Percentiles rank a stretch among this genome's conserved stretches.
These are phyloP conservation scores for Andrena minutula DNA, from an alignment of 2,888 invertebrate genomes.

Conservation along the genomic window DNA sequence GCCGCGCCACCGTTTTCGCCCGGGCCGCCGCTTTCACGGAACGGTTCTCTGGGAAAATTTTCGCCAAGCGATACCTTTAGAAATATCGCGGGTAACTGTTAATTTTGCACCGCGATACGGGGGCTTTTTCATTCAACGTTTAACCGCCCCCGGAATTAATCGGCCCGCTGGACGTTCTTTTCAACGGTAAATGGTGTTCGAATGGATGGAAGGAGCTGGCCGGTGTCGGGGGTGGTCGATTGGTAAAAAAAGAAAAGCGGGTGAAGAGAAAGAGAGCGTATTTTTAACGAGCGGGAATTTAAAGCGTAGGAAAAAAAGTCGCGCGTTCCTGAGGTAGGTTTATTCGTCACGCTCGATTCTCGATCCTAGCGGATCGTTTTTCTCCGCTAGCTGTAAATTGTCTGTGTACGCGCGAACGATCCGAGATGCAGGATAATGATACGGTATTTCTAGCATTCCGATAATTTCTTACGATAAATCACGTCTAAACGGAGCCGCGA, in stretches of 20 bases:
- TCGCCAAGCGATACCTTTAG: slow-evolving; percentile 53
- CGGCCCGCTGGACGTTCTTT: slow-evolving; percentile 52
- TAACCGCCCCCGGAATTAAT: slow-evolving; percentile 66
- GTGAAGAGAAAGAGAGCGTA: background rate
- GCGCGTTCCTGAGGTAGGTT: slow-evolving; percentile 31
- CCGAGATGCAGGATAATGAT: slow-evolving; percentile 81
- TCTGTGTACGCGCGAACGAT: slow-evolving; percentile 54
- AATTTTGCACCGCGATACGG: slow-evolving; percentile 37
- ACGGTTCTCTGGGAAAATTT: slow-evolving; percentile 53
- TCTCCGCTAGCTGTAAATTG: slow-evolving; percentile 66
- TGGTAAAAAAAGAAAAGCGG: background rate
- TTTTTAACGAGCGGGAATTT: slow-evolving; percentile 23
- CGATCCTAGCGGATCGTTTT: slow-evolving; percentile 46
- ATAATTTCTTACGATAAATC: slow-evolving; percentile 84
- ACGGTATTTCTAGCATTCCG: slow-evolving; percentile 84
- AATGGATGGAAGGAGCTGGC: slow-evolving; percentile 23
- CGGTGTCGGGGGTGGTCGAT: slow-evolving; percentile 1
- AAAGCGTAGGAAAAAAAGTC: slow-evolving; percentile 15
- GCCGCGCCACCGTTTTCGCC: slow-evolving; percentile 12
- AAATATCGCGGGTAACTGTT: slow-evolving; percentile 54
- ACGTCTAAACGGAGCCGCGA: slow-evolving; percentile 80
- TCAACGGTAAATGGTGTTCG: slow-evolving; percentile 51
- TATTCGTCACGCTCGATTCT: slow-evolving; percentile 60
- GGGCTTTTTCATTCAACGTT: slow-evolving; percentile 42
- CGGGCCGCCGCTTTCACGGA: slow-evolving; percentile 31